Conservation (phyloP, 2,888 invertebrate species). For the Scaptomyza tumidula region DNA sequence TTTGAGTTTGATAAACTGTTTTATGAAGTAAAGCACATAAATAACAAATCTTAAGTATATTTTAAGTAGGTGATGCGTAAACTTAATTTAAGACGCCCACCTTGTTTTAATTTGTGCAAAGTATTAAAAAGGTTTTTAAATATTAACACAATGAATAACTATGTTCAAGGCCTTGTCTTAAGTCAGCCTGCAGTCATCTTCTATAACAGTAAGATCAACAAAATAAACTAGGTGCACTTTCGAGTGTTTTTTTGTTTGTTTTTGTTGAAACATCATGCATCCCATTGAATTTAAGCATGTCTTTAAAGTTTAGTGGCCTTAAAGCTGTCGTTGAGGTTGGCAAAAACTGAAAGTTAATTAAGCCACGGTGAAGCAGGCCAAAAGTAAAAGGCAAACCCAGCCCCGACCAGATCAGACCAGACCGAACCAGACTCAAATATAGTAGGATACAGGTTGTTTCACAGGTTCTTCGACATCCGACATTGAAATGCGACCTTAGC, state of each 20-base stretch:
- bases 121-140: not conserved
- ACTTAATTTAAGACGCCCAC: not conserved
- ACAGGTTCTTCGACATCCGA: conserved; percentile 45
- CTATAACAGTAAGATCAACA: not conserved
- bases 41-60: not conserved
- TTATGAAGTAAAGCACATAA: not conserved
- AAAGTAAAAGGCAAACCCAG: conserved; percentile 49
- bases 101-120: not conserved
- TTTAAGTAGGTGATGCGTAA: not conserved
- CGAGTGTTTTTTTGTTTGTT: not conserved
- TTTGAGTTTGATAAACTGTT: not conserved
- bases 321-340: conserved; percentile 24
- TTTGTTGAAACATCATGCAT: conserved; percentile 3
- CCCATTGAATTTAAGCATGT: conserved; percentile 5
- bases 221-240: not conserved
- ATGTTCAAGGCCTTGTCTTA: not conserved
- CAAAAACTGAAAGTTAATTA: conserved; percentile 53
- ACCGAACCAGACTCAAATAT: conserved; percentile 3
- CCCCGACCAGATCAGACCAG: conserved; percentile 6
- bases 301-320: conserved; percentile 28
- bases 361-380: conserved; percentile 42
- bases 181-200: not conserved
- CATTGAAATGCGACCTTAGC: conserved; percentile 10
- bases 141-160: not conserved
- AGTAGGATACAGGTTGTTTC: conserved; percentile 27